A percentile compares a stretch with the other conserved stretches of the same genome.
phyloP scores from a whole-genome alignment of 2,797 vertebrate species.

The Scarus forsteni region DNA sequence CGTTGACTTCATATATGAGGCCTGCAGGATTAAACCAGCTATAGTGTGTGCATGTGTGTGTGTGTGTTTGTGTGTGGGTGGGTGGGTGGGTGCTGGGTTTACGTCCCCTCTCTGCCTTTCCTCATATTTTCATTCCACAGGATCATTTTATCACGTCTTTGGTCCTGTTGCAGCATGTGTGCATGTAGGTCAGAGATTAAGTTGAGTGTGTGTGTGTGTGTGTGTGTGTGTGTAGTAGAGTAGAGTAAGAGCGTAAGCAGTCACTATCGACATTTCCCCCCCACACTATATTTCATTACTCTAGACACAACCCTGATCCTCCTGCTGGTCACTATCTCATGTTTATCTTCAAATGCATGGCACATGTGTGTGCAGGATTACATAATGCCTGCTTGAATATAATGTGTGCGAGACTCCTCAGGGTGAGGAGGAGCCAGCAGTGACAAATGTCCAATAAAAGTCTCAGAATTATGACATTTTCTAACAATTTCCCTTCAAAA shows the following conservation, averaged over 20 bases:
- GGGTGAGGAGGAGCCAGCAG: no score
- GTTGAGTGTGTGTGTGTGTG: constrained; percentile 20
- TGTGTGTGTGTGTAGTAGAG: constrained; percentile 14
- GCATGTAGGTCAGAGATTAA: constrained; percentile 59
- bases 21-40: constrained; percentile 27
- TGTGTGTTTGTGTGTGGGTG: constrained; percentile 9
- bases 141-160: constrained; percentile 38
- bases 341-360: background rate
- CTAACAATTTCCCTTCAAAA: no score
- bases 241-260: background rate
- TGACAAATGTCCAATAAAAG: no score
- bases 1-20: background rate
- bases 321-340: background rate
- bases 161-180: constrained; percentile 35
- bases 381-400: background rate
- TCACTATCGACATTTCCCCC: background rate
- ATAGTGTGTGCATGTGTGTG: no score
- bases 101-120: background rate
- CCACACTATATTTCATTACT: constrained; percentile 3
- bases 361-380: background rate
- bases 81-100: background rate
- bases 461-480: no score
- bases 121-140: constrained; percentile 9
- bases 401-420: background rate
- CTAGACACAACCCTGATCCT: background rate